Conservation (phyloP, 2,797 vertebrate genomes). For the Garrulus glandarius region DNA sequence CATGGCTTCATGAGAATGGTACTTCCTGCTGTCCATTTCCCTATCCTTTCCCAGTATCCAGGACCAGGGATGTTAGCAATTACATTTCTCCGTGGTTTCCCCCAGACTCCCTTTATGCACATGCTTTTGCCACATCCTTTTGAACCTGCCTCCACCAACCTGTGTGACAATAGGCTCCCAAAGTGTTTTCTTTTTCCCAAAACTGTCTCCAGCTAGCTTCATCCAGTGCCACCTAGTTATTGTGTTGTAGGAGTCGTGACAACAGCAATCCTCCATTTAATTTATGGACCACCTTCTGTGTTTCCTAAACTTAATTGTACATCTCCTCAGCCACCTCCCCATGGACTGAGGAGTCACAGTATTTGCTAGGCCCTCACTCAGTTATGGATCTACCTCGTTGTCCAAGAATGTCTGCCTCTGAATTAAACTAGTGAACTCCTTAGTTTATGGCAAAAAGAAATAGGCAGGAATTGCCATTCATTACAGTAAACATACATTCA, state of each 20-base stretch:
- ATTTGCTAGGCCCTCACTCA: background rate
- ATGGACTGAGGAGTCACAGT: background rate
- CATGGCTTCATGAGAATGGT: background rate
- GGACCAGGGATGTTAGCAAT: background rate
- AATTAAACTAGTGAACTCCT: background rate
- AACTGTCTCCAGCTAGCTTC: background rate
- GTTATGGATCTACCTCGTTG: background rate
- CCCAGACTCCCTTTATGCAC: background rate
- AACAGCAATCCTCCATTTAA: background rate
- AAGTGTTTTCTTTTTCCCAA: background rate
- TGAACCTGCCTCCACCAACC: background rate
- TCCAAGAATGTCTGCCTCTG: background rate
- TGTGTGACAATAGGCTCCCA: background rate
- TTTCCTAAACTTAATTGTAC: background rate
- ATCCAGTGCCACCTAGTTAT: background rate
- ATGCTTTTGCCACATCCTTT: background rate
- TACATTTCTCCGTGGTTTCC: background rate
- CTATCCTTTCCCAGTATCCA: background rate
- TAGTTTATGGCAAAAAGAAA: background rate
- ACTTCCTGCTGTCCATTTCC: background rate
- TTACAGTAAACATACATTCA: background rate
- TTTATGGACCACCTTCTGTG: background rate
- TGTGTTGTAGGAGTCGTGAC: background rate
- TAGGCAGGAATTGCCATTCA: background rate
- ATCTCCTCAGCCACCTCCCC: background rate